Conservation (phyloP, 2,888 invertebrate genomes). For the Pyrrhosoma nymphula region DNA sequence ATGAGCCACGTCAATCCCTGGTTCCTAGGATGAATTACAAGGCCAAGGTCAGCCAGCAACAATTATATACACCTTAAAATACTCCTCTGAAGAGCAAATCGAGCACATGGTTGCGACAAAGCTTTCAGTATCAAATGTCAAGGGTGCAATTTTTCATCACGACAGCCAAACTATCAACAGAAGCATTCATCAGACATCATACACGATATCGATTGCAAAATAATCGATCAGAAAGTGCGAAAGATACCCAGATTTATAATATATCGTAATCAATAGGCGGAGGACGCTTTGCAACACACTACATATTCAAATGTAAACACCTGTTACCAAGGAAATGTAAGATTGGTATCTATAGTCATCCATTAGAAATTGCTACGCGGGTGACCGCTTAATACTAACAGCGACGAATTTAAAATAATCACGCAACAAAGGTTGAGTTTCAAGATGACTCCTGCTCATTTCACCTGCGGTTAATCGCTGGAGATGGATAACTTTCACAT, state of each 20-base stretch:
- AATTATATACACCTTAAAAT: neutral
- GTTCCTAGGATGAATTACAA: neutral
- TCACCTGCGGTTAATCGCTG: too few relatives aligned
- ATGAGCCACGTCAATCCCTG: too few relatives aligned
- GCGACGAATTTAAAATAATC: too few relatives aligned
- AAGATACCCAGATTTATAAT: neutral
- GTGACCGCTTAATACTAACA: neutral
- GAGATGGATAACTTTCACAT: too few relatives aligned
- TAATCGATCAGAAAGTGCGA: neutral
- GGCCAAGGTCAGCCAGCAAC: neutral
- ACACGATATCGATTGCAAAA: neutral
- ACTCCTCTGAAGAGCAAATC: neutral
- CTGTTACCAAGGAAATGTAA: too few relatives aligned
- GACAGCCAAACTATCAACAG: neutral
- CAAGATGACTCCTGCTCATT: too few relatives aligned
- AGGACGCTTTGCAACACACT: neutral
- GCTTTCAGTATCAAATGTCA: neutral
- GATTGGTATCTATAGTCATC: neutral
- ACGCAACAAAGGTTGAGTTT: too few relatives aligned
- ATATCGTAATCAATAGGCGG: neutral
- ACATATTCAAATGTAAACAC: neutral
- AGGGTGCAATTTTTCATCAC: neutral
- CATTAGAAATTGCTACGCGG: neutral
- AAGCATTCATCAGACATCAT: neutral
- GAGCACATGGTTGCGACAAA: neutral